Base-by-base conservation (phyloP, 1,140 invertebrate species). In the Ips nitidus region DNA sequence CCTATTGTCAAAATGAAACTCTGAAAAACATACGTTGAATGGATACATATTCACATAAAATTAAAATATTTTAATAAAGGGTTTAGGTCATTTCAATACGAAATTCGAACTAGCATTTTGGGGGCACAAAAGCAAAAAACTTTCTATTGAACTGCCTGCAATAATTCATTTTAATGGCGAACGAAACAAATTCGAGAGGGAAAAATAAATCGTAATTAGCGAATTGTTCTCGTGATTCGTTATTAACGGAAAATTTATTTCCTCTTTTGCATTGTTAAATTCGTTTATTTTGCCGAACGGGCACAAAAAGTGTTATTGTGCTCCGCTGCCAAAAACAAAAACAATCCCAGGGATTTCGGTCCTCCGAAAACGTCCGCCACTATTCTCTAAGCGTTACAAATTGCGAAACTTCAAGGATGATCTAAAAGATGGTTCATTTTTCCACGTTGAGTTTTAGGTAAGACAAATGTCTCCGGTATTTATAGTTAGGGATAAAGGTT, bases 191-290 rank as follows among this genome's bases (percentile, higher is more conserved):
- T 61, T 42, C 43, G 22, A 61, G 5, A 6, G 43, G 5, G 41
- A 50, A 61, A 61, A 47, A 61, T 61, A 61, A 61, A 61, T 61
- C 59, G 43, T 47, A 61, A 61, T 61, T 61, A 61, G 59, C 4
- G 59, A 61, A 61, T 61, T 61, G 56, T 65, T 59, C 42, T 59
- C 41, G 39, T 38, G 57, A 59, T 59, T 59, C 41, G 38, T 59
- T 59, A 59, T 59, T 42, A 59, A n/a, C 22, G 22, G 22, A 22
- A 22, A 22, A 22, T 22, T 22, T 22, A 22, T 22, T 22, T 22
- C 22, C 22, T 22, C 22, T 22, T 22, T 22, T 22, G 22, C 22
- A 22, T 22, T 22, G 22, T 22, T 22, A 22, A 22, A 22, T 22
- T 22, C 22, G 22, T 22, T 22, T 22, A 22, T 22, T 22, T 22